These are phyloP conservation scores for Hypena proboscidalis DNA, from an alignment of 2,888 invertebrate species.

Conservation along the genomic window DNA sequence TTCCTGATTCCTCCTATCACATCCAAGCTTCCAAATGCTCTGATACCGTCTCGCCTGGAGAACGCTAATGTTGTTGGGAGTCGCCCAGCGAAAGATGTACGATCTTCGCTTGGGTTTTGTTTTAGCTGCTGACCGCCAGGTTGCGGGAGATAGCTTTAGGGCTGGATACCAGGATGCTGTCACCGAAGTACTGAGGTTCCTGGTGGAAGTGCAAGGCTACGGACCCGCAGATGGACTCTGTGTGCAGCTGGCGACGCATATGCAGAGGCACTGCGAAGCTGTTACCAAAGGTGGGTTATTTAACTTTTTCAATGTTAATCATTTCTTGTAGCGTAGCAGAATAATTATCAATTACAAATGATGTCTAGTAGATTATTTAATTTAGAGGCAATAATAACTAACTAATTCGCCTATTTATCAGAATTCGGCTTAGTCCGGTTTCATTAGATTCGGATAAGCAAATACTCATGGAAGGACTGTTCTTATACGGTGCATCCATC, in stretches of 20 bases:
- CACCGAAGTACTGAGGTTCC: constrained; percentile 94
- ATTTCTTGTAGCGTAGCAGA: too few species aligned
- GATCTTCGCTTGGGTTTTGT: constrained; percentile 67
- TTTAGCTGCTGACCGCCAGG: constrained; percentile 69
- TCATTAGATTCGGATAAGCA: too few species aligned
- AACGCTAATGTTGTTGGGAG: constrained; percentile 65
- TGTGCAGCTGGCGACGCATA: constrained; percentile 91
- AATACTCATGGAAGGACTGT: too few species aligned
- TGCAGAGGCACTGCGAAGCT: constrained; percentile 92
- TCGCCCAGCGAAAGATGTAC: constrained; percentile 62
- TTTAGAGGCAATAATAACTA: too few species aligned
- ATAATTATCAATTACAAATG: too few species aligned
- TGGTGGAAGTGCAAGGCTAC: constrained; percentile 93
- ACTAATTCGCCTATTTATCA: too few species aligned
- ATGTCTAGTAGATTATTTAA: too few species aligned
- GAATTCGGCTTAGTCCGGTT: too few species aligned
- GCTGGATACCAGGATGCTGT: constrained; percentile 96
- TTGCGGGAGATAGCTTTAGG: constrained; percentile 82
- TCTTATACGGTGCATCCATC: too few species aligned
- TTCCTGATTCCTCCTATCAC: not conserved
- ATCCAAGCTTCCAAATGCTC: constrained; percentile 38
- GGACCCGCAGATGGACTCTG: constrained; percentile 93
- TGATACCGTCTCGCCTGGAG: constrained; percentile 52
- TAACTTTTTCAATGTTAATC: too few species aligned
- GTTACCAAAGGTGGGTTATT: constrained; percentile 81